Evolutionary conservation across 2,113 vertebrate species (phyloP).

Genomic region (Cyphomyrus plagiostoma): DNA sequence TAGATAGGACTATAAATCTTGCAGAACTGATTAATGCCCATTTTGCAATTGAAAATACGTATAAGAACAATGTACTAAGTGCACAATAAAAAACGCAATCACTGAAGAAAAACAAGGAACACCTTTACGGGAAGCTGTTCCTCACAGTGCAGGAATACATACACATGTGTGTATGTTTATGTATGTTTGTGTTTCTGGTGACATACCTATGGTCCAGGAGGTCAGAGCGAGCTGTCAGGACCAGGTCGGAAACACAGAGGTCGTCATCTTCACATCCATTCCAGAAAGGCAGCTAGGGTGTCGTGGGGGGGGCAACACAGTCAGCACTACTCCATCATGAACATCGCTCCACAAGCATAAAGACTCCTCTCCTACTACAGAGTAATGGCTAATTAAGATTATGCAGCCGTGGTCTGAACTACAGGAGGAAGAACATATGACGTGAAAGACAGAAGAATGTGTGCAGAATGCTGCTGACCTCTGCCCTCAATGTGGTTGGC

Average conservation of each 20-base stretch:
- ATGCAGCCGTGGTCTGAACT: background rate
- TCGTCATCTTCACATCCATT: slow-evolving; percentile 88
- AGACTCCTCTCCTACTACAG: background rate
- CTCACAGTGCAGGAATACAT: background rate
- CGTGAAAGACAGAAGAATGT: background rate
- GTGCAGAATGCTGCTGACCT: slow-evolving; percentile 52
- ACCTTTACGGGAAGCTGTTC: background rate
- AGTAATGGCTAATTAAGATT: background rate
- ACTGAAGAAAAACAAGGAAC: background rate
- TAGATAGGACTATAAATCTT: background rate
- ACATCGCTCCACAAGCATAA: background rate
- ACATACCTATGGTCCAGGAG: slow-evolving; percentile 55
- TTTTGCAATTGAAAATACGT: background rate
- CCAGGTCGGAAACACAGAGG: slow-evolving; percentile 76
- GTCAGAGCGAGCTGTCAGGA: slow-evolving; percentile 70
- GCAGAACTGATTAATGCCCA: background rate
- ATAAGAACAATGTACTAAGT: background rate
- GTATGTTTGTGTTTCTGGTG: background rate
- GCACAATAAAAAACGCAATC: background rate
- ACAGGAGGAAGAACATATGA: background rate
- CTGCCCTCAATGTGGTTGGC: slow-evolving; percentile 66
- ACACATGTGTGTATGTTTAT: background rate
- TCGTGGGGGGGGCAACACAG: background rate
- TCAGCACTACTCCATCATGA: background rate
- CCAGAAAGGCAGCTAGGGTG: slow-evolving; percentile 83